These are phyloP conservation scores for Amblyteles armatorius DNA, from an alignment of 2,888 invertebrate species.

Conservation along the genomic window DNA sequence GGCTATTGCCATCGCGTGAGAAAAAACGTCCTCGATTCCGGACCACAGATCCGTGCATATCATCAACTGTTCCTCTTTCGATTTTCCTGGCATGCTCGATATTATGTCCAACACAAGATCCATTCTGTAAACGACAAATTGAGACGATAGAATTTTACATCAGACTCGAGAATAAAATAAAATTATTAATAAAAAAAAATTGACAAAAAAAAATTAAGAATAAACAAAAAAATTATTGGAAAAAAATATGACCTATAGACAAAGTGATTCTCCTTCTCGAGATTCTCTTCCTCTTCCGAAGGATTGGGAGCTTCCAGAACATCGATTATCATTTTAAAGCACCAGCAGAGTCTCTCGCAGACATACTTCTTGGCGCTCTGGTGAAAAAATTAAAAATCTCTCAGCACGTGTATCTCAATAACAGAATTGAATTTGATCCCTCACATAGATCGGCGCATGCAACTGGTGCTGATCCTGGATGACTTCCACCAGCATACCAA, in stretches of 20 bases:
- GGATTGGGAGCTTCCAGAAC: conserved; percentile 77
- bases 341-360: conserved; percentile 80
- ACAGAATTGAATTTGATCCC: conserved; percentile 6
- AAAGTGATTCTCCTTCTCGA: conserved; percentile 81
- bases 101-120: conserved; percentile 81
- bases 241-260: conserved; percentile 77
- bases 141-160: not conserved
- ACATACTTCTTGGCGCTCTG: conserved; percentile 81
- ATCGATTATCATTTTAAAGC: conserved; percentile 79
- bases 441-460: conserved; percentile 80
- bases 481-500: conserved; percentile 78
- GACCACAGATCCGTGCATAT: conserved; percentile 79
- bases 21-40: conserved; percentile 83
- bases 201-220: not conserved
- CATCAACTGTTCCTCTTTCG: conserved; percentile 73
- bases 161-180: not conserved
- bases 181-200: not conserved
- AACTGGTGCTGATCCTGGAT: conserved; percentile 80
- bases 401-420: not conserved
- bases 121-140: conserved; percentile 75
- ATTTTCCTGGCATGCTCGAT: conserved; percentile 76
- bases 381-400: conserved; percentile 8
- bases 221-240: not conserved
- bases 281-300: conserved; percentile 75
- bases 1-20: conserved; percentile 84